A percentile compares a stretch with the other conserved stretches of the same genome.
Evolutionary conservation across 2,888 invertebrate species (phyloP).

Genomic region (Drosophila neutralis): DNA sequence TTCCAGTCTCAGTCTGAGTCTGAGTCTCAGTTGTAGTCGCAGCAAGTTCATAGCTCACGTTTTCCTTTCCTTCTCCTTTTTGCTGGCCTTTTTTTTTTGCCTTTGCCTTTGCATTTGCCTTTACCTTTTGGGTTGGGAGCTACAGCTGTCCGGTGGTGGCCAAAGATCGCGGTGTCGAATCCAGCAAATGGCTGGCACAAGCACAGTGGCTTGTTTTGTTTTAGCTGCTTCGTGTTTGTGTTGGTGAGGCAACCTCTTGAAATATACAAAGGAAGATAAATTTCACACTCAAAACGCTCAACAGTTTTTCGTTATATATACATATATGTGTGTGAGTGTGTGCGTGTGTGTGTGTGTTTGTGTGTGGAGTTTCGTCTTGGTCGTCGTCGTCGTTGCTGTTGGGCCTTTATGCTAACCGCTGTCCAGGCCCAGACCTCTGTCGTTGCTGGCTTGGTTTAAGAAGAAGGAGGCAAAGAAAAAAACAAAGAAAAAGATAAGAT

Average conservation of each 20-base stretch:
- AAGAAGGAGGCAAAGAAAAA: slow-evolving; percentile 35
- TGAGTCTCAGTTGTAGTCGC: slow-evolving; percentile 30
- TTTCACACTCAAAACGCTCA: slow-evolving; percentile 66
- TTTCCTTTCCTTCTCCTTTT: slow-evolving; percentile 61
- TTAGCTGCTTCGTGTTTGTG: slow-evolving; percentile 50
- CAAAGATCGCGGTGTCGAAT: slow-evolving; percentile 58
- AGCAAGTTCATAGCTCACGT: slow-evolving; percentile 72
- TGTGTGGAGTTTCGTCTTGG: slow-evolving; percentile 7
- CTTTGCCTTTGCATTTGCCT: slow-evolving; percentile 36
- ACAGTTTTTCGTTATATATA: slow-evolving; percentile 11
- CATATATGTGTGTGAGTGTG: slow-evolving; percentile 10
- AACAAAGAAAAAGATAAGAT: slow-evolving; percentile 81
- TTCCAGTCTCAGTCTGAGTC: slow-evolving; percentile 29
- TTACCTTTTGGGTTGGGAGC: slow-evolving; percentile 24
- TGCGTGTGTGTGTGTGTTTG: slow-evolving; percentile 14
- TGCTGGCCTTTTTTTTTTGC: slow-evolving; percentile 30
- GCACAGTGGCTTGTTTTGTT: slow-evolving; percentile 61
- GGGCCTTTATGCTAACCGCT: slow-evolving; percentile 66
- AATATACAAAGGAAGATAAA: slow-evolving; percentile 82
- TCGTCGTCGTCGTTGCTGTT: slow-evolving; percentile 11
- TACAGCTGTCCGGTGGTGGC: slow-evolving; percentile 61
- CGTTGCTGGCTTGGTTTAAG: slow-evolving; percentile 7
- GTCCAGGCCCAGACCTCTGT: slow-evolving; percentile 39
- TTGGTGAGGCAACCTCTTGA: slow-evolving; percentile 78
- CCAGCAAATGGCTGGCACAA: slow-evolving; percentile 54